phyloP scores from a whole-genome alignment of 2,888 invertebrate species.

The Hirtodrosophila histrioides region DNA sequence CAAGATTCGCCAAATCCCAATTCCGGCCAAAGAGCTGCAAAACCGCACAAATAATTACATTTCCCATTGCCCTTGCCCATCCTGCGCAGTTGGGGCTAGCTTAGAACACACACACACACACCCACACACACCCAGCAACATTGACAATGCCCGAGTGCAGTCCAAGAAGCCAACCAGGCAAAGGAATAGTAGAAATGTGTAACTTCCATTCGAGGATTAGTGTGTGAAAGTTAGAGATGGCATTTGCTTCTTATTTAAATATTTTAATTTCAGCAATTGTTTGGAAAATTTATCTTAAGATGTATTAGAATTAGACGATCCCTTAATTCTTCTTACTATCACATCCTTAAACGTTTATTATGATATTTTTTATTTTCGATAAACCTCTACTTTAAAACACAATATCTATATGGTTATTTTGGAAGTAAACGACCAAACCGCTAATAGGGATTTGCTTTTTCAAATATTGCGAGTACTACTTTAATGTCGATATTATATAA shows the following conservation, averaged over 20 bases:
- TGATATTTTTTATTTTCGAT: no score
- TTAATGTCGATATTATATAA: no score
- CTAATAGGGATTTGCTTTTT: no score
- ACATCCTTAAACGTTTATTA: no score
- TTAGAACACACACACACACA: constrained; percentile 3
- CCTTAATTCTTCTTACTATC: no score
- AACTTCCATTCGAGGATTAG: constrained; percentile 43
- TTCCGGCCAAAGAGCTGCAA: constrained; percentile 22
- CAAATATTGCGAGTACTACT: no score
- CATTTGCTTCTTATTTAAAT: neutral
- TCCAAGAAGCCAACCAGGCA: constrained; percentile 11
- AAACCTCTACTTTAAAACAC: no score
- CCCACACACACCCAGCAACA: constrained; percentile 10
- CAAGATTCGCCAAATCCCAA: constrained; percentile 47
- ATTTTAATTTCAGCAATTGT: no score
- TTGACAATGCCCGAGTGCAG: constrained; percentile 17
- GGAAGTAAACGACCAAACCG: no score
- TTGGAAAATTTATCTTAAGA: no score
- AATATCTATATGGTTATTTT: no score
- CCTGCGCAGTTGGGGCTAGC: constrained; percentile 24
- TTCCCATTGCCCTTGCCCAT: constrained; percentile 29
- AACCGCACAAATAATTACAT: constrained; percentile 55
- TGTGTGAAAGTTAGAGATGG: constrained; percentile 12
- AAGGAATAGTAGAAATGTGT: constrained; percentile 32
- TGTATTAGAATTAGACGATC: no score